Evolutionary conservation across 2,797 vertebrate genomes (phyloP).

Genomic region (Eulemur mongoz): DNA sequence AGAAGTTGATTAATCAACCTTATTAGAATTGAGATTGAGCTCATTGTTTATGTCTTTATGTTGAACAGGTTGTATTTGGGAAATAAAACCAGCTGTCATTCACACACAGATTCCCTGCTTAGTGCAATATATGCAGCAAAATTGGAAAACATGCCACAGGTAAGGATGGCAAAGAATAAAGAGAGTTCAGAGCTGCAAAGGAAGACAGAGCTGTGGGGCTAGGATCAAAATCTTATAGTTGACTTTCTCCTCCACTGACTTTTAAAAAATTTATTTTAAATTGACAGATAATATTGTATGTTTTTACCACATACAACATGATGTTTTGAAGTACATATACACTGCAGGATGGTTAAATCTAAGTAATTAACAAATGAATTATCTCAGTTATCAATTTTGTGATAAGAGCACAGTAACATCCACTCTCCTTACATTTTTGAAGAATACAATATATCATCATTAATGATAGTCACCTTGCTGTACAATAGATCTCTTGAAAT

Average conservation of each 20-base stretch:
- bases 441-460: background rate
- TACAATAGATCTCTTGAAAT: background rate
- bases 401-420: background rate
- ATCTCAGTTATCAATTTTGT: background rate
- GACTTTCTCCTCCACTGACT: background rate
- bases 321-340: background rate
- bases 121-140: background rate
- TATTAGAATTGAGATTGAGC: background rate
- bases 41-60: constrained; percentile 33
- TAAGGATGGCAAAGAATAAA: background rate
- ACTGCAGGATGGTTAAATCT: background rate
- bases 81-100: constrained; percentile 43
- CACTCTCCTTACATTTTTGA: background rate
- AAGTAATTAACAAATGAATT: background rate
- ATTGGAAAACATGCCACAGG: background rate
- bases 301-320: background rate
- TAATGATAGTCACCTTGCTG: background rate
- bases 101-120: background rate
- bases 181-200: background rate
- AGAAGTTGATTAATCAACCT: background rate
- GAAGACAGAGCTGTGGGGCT: background rate
- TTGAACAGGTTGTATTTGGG: constrained; percentile 24
- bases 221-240: background rate
- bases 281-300: background rate
- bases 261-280: background rate